These are phyloP conservation scores for Doryteuthis pealeii DNA, from an alignment of 1,140 invertebrate genomes.

Conservation along the genomic window DNA sequence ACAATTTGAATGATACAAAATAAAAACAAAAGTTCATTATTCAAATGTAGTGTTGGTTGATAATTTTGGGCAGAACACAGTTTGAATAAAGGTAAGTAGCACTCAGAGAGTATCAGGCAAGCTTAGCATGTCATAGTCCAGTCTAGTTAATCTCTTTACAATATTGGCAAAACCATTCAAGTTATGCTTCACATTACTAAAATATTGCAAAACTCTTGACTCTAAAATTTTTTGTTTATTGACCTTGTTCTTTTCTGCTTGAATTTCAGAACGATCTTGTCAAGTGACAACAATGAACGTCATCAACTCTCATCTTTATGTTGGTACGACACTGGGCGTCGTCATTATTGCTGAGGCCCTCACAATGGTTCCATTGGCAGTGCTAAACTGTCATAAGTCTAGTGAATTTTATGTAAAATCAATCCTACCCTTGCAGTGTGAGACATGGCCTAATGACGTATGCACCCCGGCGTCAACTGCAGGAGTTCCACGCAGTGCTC, in stretches of 20 bases:
- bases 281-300: constrained; percentile 46
- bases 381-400: constrained; percentile 43
- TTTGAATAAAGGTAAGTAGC: too few relatives aligned
- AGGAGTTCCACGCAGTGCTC: constrained; percentile 4
- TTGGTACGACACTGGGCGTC: constrained; percentile 49
- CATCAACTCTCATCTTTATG: constrained; percentile 42
- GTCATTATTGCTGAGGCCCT: constrained; percentile 44
- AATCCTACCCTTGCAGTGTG: constrained; percentile 35
- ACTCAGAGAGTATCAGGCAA: too few relatives aligned
- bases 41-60: background rate
- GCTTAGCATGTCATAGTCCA: too few relatives aligned
- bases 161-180: too few relatives aligned
- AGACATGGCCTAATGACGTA: constrained; percentile 7
- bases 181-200: too few relatives aligned
- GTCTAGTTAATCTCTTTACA: too few relatives aligned
- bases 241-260: background rate
- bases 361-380: constrained; percentile 33
- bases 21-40: background rate
- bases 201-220: too few relatives aligned
- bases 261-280: constrained; percentile 29
- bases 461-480: background rate
- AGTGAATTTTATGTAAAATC: constrained; percentile 46
- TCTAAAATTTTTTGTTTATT: too few relatives aligned
- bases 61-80: too few relatives aligned
- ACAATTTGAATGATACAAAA: too few relatives aligned